These are phyloP conservation scores for Colinus virginianus DNA, from an alignment of 2,113 vertebrate species.

Conservation along the genomic window DNA sequence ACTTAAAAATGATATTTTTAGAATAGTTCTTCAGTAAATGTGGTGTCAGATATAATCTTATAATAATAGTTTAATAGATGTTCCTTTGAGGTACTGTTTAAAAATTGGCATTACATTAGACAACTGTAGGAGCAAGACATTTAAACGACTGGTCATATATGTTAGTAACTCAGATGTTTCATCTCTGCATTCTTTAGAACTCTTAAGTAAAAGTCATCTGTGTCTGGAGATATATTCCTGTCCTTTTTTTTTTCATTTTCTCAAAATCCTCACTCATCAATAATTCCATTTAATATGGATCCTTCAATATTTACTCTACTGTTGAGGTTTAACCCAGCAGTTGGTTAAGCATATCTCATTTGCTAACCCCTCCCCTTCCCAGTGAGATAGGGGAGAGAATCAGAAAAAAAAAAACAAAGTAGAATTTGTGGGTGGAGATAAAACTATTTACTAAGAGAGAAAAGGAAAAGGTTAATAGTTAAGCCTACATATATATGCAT, in stretches of 20 bases:
- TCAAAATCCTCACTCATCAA: not conserved
- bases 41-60: not conserved
- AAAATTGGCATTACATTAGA: not conserved
- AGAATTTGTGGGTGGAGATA: no score
- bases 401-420: no score
- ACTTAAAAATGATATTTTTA: not conserved
- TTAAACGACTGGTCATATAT: not conserved
- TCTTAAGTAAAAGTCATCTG: not conserved
- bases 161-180: not conserved
- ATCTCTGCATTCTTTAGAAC: not conserved
- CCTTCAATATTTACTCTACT: not conserved
- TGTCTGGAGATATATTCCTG: not conserved
- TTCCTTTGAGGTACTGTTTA: not conserved
- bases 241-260: not conserved
- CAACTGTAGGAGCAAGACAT: not conserved
- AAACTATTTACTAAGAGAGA: no score
- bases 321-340: no score
- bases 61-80: not conserved
- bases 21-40: not conserved
- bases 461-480: no score
- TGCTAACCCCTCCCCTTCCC: no score
- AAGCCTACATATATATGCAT: no score
- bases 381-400: no score
- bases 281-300: not conserved
- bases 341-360: no score